Evolutionary conservation across 2,888 invertebrate species (phyloP), one percentile per base, ranked within the genome.

Genomic region (Drosophila tanythrix): DNA sequence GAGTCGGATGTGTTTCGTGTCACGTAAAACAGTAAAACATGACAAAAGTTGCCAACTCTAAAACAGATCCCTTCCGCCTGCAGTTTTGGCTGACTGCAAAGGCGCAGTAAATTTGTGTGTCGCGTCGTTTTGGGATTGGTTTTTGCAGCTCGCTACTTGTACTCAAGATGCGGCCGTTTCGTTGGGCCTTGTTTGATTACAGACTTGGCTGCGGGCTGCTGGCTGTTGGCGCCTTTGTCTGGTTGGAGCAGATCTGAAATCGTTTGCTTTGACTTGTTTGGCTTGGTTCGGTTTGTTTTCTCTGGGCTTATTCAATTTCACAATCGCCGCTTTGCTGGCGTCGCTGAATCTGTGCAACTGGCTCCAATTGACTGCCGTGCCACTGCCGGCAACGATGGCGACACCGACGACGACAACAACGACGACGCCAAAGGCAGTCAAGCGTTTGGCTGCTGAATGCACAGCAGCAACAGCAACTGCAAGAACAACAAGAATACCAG

Each of bases 321-420:
- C 73, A 86, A 83, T 83, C 81, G 81, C 76, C 83, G 79, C 67
- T 76, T 76, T 82, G 72, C 62, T 62, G 70, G 66, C 70, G 74
- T 59, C 72, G 53, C 64, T 58, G 65, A 70, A 78, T 84, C 84
- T 76, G 81, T 74, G 81, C 81, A 81, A 76, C 76, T 77, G 82
- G 74, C 88, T 82, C 80, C 83, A 88, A 88, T 88, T 85, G 88
- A 88, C 85, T 85, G 85, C 83, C 88, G 81, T 76, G 88, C 85
- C 79, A 85, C 84, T 85, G 84, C 84, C 84, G 86, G 60, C 70
- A 48, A 55, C 70, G 46, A 46, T 61, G 15, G 31, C 31, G 36
- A 43, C 61, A 13, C 43, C 60, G 51, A 50, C 64, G 58, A 67
- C 52, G 65, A 51, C 75, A 50, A 63, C 58, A 53, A 57, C 60